Base-by-base conservation (phyloP, 2,113 vertebrate genomes). In the Muntiacus reevesi region DNA sequence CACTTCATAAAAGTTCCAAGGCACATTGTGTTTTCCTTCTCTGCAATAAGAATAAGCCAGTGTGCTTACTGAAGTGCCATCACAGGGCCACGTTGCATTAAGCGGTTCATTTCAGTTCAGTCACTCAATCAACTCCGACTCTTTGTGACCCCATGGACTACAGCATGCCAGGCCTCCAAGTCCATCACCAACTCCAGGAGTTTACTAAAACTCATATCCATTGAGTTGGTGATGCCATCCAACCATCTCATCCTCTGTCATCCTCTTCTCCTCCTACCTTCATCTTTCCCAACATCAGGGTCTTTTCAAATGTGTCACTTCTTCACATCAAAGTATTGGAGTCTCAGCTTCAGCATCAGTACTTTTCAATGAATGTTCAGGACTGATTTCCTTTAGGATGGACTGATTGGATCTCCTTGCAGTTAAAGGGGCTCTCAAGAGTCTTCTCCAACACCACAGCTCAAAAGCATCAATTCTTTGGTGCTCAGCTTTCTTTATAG, bases 51-150 rank as follows among this genome's bases (percentile, higher is more conserved):
- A 91, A 12, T 6, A 33, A 71, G 5, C 14, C 6, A 36, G 19
- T 16, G 2, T 5, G 15, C 21, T 28, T 50, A 6, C 30, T 36
- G 47, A n/a, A 33, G 7, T 1, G 19, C 5, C 2, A 19, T 10
- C 33, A 74, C 36, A 12, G 15, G 82, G 10, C 7, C 14, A 33
- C 7, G 6, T 21, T 60, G 15, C 52, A 82, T 16, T 33, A 62
- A 36, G 45, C 1, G 8, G 33, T n/a, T n/a, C 64, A 67, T 1
- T 67, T n/a, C 33, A 9, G 33, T n/a, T 67, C 15, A 67, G 33
- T 67, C 17, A 2, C 33, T 36, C 64, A 36, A 8, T 36, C 8
- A 9, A 21, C 17, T 67, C 17, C 0, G 0, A 36, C 64, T 67
- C 33, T 36, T 67, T 67, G 62, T 4, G 2, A 36, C 8, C 0